Percentiles rank a stretch among this genome's conserved stretches.
Evolutionary conservation across 2,113 vertebrate species (phyloP).

Genomic region (Picathartes gymnocephalus): DNA sequence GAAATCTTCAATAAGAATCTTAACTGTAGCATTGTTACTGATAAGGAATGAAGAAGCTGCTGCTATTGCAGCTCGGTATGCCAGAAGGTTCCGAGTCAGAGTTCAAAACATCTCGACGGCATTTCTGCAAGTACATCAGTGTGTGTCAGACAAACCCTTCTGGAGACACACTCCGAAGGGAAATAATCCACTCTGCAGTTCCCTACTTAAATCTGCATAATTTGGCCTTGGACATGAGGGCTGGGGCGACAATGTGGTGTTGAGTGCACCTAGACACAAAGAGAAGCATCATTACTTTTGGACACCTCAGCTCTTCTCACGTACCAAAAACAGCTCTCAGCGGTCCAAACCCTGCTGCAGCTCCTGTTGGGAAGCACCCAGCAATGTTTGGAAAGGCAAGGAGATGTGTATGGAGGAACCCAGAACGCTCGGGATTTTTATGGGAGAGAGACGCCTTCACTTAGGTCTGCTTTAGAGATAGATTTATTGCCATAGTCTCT

Average conservation of each 20-base stretch:
- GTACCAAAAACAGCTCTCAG: fast-evolving
- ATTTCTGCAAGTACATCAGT: background rate
- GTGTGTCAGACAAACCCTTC: background rate
- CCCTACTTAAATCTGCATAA: background rate
- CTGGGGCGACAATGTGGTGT: background rate
- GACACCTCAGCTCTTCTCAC: background rate
- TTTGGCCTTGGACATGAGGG: background rate
- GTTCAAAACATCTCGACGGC: background rate
- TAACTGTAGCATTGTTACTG: background rate
- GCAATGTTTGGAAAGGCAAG: background rate
- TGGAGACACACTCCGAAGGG: background rate
- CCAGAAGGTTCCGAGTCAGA: background rate
- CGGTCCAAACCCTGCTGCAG: background rate
- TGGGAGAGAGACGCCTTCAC: no score
- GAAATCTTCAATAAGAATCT: background rate
- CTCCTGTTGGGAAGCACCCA: background rate
- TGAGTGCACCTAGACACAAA: background rate
- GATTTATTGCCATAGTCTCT: no score
- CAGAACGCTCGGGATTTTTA: no score
- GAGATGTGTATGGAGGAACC: background rate
- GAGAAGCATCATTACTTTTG: background rate
- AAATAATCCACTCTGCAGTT: background rate
- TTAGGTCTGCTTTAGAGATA: no score
- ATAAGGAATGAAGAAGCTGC: background rate
- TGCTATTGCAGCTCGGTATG: background rate